phyloP scores from a whole-genome alignment of 2,113 vertebrate genomes.

The Marmota flaviventris region DNA sequence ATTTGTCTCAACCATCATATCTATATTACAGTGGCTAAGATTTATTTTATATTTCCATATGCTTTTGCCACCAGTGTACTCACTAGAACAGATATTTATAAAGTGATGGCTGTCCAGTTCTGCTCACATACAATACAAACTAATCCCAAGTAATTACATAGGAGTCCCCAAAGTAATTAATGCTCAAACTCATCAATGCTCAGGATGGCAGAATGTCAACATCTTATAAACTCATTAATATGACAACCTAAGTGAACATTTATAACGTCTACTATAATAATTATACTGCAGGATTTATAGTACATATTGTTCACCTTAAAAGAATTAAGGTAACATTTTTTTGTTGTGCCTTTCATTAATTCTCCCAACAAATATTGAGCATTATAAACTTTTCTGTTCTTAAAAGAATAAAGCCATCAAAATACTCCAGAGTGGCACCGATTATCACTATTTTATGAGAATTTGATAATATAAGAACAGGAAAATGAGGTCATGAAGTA shows the following conservation, averaged over 20 bases:
- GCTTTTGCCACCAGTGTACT: not conserved
- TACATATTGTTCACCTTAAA: not conserved
- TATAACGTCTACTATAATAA: not conserved
- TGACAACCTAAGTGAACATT: not conserved
- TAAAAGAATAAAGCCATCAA: constrained; percentile 6
- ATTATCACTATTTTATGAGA: not conserved
- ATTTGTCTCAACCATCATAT: not conserved
- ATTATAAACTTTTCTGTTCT: not conserved
- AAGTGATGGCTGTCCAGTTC: not conserved
- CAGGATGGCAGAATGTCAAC: not conserved
- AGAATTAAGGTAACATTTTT: not conserved
- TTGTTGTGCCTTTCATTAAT: constrained; percentile 4
- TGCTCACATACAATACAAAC: not conserved
- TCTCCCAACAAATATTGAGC: not conserved
- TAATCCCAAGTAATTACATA: constrained; percentile 56
- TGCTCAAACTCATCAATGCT: not conserved
- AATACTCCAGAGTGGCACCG: not conserved
- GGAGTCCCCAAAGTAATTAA: constrained; percentile 55
- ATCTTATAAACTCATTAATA: not conserved
- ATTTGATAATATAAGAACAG: not conserved
- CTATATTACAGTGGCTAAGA: not conserved
- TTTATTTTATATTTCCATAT: not conserved
- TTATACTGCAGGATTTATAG: not conserved
- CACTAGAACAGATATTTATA: constrained; percentile 9
- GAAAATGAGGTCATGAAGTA: not conserved